phyloP scores from a whole-genome alignment of 2,888 invertebrate species.

The Apoda limacodes region DNA sequence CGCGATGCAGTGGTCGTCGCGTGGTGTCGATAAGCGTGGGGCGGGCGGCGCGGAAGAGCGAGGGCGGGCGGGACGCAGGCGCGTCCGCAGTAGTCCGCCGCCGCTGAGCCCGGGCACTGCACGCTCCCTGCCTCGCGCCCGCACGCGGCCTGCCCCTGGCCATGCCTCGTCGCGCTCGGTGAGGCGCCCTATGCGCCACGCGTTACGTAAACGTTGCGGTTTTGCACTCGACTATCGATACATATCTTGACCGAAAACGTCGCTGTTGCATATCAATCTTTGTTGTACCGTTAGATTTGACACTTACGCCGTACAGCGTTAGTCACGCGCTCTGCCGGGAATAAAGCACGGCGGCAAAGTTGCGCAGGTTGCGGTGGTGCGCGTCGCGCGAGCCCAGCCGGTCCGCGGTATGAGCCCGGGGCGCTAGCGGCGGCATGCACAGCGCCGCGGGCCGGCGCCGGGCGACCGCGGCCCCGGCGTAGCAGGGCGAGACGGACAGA shows the following conservation, averaged over 20 bases:
- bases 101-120: slow-evolving; percentile 42
- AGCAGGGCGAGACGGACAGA: slow-evolving; percentile 21
- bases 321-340: slow-evolving; percentile 25
- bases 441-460: slow-evolving; percentile 32
- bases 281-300: slow-evolving; percentile 19
- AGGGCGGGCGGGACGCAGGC: slow-evolving; percentile 21
- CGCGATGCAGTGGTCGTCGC: slow-evolving; percentile 54
- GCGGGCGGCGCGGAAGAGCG: slow-evolving; percentile 23
- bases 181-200: slow-evolving; percentile 49
- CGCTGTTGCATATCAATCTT: neutral
- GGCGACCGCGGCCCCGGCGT: slow-evolving; percentile 31
- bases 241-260: slow-evolving; percentile 25
- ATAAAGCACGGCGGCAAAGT: slow-evolving; percentile 26
- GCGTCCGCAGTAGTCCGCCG: slow-evolving; percentile 47
- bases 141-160: slow-evolving; percentile 46
- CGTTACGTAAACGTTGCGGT: slow-evolving; percentile 44
- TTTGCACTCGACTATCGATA: slow-evolving; percentile 20
- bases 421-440: slow-evolving; percentile 23
- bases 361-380: slow-evolving; percentile 19
- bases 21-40: slow-evolving; percentile 55
- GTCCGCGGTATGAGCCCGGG: slow-evolving; percentile 35
- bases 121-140: slow-evolving; percentile 37
- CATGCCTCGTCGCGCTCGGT: slow-evolving; percentile 55
- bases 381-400: slow-evolving; percentile 39
- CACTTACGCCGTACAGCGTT: slow-evolving; percentile 26